Percentiles rank a stretch among this genome's conserved stretches.
These are phyloP conservation scores for Notarius quadriscutis DNA, from an alignment of 2,113 vertebrate genomes.

Conservation along the genomic window DNA sequence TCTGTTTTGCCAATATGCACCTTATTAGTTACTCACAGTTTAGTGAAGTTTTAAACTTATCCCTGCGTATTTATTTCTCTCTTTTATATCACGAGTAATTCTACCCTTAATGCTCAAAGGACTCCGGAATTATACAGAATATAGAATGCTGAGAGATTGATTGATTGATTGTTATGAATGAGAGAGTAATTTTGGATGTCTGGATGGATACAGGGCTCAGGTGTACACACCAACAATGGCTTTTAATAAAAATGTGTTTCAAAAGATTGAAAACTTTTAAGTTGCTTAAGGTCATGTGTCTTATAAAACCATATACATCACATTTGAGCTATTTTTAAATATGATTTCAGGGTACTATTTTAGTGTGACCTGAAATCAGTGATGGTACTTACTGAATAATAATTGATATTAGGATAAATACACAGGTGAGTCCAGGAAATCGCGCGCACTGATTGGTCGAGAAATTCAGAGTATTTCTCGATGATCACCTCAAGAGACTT, in stretches of 20 bases:
- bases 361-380: background rate
- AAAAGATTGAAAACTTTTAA: background rate
- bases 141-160: background rate
- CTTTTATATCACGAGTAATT: conserved; percentile 27
- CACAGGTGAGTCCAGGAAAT: no score
- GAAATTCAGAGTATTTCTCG: no score
- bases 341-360: background rate
- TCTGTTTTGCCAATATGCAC: conserved; percentile 13
- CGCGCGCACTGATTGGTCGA: no score
- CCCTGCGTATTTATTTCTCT: conserved; percentile 33
- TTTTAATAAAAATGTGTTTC: conserved; percentile 9
- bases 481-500: no score
- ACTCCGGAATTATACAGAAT: background rate
- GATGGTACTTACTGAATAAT: background rate
- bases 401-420: background rate
- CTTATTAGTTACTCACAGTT: conserved; percentile 21
- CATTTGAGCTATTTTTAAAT: background rate
- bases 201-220: background rate
- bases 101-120: background rate
- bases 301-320: background rate
- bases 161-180: background rate
- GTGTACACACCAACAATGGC: background rate
- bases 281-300: background rate
- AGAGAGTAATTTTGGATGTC: background rate
- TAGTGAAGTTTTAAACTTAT: conserved; percentile 14